Base-by-base conservation (phyloP, 2,888 invertebrate genomes). In the Leptinotarsa tumamoca region DNA sequence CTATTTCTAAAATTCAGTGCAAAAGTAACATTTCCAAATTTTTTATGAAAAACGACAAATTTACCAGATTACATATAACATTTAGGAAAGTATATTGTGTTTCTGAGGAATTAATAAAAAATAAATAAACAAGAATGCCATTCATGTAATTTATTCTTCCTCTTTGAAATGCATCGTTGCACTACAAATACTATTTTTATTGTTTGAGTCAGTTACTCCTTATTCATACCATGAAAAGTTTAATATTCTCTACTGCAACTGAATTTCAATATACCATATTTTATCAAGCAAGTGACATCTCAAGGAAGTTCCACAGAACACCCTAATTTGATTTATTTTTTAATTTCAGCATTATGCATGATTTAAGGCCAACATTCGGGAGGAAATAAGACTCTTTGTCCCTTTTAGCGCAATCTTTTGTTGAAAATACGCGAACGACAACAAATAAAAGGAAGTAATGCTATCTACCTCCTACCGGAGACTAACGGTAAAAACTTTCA, bases 331-430 rank as follows among this genome's bases (percentile, higher is more conserved):
- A 70, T 70, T 70, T 70, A 70, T 70, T 43, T 18, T 70, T 58
- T 54, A 49, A 49, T 70, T 58, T 50, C 21, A 61, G 70, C 70
- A 49, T 70, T 70, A 33, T 33, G 43, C 70, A 49, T 70, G 70
- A 70, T 70, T 58, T 61, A 58, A 58, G 17, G 43, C 70, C 70
- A 49, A 58, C 43, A 70, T 70, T 70, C 23, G 18, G 70, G 49
- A 58, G 70, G 58, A 23, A 70, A 58, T 58, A 54, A 58, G 58
- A 70, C 70, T 50, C 70, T 70, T 70, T 70, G 61, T 70, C 70
- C 70, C 70, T 70, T 70, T 70, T 70, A 70, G 23, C 70, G 50
- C 70, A 58, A 49, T 70, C 70, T 58, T 70, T 70, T 70, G 70
- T 70, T 49, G 49, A 70, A 58, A 58, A 49, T 56, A 58, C 70